These are phyloP conservation scores for Craterocephalus amniculus DNA, from an alignment of 2,797 vertebrate species.

Conservation along the genomic window DNA sequence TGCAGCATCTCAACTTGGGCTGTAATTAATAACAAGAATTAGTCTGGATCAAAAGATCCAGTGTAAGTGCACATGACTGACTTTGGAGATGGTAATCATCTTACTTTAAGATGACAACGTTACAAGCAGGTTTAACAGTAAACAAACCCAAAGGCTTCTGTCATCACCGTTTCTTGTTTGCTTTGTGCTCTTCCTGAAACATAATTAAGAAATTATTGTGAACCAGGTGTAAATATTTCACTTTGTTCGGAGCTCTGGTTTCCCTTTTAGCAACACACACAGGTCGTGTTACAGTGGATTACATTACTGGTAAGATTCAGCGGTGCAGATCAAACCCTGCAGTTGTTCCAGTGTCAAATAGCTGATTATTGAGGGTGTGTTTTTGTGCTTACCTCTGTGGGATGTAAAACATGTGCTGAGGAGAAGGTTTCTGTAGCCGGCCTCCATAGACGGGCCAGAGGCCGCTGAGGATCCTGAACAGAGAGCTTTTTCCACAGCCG, in stretches of 20 bases:
- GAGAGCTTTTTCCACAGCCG: slow-evolving; percentile 95
- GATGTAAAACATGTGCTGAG: slow-evolving; percentile 96
- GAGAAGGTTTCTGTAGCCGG: slow-evolving; percentile 90
- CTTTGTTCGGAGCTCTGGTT: slow-evolving; percentile 64
- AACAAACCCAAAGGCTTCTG: too few species aligned
- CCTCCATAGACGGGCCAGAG: slow-evolving; percentile 96
- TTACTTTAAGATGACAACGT: too few species aligned
- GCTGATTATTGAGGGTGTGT: background rate
- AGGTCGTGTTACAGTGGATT: slow-evolving; percentile 60
- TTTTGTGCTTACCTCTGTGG: slow-evolving; percentile 87
- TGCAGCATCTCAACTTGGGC: background rate
- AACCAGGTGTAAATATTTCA: slow-evolving; percentile 75
- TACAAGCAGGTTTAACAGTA: too few species aligned
- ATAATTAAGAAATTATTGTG: background rate
- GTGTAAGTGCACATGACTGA: too few species aligned
- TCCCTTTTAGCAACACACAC: slow-evolving; percentile 37
- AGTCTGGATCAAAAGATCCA: background rate
- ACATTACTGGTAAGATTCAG: slow-evolving; percentile 41
- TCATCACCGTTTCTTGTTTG: too few species aligned
- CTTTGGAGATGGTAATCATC: too few species aligned
- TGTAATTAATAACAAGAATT: background rate
- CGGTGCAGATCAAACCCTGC: slow-evolving; percentile 11
- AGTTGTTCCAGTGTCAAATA: background rate
- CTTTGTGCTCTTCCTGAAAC: background rate
- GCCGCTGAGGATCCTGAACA: slow-evolving; percentile 95